Base-by-base conservation (phyloP, 1,140 invertebrate genomes). In the Pentalonia nigronervosa region DNA sequence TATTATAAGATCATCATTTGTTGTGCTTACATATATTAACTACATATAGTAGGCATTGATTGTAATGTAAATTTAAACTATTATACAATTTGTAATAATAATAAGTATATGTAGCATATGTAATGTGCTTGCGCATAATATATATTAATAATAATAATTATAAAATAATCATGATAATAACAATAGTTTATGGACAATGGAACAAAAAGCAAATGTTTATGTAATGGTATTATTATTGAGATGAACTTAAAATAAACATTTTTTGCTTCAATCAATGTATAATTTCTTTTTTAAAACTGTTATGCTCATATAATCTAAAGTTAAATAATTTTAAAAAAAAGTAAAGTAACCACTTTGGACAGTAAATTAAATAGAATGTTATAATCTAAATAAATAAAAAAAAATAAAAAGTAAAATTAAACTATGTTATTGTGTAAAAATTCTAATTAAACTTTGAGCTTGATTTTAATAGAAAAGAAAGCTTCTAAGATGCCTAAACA, bases 201-300 rank as follows among this genome's bases (percentile, higher is more conserved):
- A 89, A 89, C 87, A 89, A 89, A 89, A 53, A 89, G 48, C 48
- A 88, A 56, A 89, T 89, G 50, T 89, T 53, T 89, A 89, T 89
- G 50, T 89, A 89, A 36, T 36, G 23, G 9, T 56, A 88, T 88
- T 89, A 88, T 88, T 50, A 50, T 53, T n/a, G 3, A 34, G 1
- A 87, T 56, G 17, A 56, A 89, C 87, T 89, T 88, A 56, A 89
- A 89, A 89, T 56, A 89, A 89, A 56, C 34, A 21, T 89, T 53
- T 48, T 36, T 89, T 89, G 45, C 86, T 87, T 48, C 30, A 21
- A 87, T 87, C 30, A 21, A 87, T 87, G 47, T 87, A n/a, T 87
- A 30, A n/a, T 21, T 84, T 9, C 45, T 84, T 34, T 84, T 34
- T 21, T 50, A 20, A 20, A 47, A n/a, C 60, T 4, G n/a, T n/a